Conservation (phyloP, 1,140 invertebrate genomes). For the Aporrectodea caliginosa region DNA sequence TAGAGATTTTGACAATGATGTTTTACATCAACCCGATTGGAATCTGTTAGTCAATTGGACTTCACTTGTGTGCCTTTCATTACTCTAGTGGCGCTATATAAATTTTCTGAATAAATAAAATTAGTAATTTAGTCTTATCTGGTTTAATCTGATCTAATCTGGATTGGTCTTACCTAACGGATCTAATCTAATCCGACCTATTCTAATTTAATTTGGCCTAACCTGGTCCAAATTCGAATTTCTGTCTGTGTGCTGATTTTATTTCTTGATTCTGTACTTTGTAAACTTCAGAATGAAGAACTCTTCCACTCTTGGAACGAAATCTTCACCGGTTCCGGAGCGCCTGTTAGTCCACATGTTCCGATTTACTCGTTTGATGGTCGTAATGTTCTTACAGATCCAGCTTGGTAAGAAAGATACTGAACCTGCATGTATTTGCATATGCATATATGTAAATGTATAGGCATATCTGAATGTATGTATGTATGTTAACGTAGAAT, state of each 20-base stretch:
- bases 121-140: too few relatives aligned
- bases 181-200: background rate
- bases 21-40: too few relatives aligned
- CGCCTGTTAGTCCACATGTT: constrained; percentile 68
- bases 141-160: background rate
- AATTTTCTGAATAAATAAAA: too few relatives aligned
- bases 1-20: too few relatives aligned
- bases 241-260: background rate
- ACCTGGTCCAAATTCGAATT: background rate
- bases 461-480: too few relatives aligned
- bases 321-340: constrained; percentile 81
- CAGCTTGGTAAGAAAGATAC: constrained; percentile 77
- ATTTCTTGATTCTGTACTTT: background rate
- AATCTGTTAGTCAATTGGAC: too few relatives aligned
- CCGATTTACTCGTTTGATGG: constrained; percentile 91
- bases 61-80: too few relatives aligned
- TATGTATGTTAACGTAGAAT: too few relatives aligned
- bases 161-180: background rate
- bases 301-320: constrained; percentile 91
- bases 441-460: too few relatives aligned
- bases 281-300: constrained; percentile 70
- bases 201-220: background rate
- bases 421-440: too few relatives aligned
- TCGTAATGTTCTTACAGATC: constrained; percentile 82
- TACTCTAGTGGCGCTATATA: too few relatives aligned